These are phyloP conservation scores for Phocoena sinus DNA, from an alignment of 2,113 vertebrate genomes.

Conservation along the genomic window DNA sequence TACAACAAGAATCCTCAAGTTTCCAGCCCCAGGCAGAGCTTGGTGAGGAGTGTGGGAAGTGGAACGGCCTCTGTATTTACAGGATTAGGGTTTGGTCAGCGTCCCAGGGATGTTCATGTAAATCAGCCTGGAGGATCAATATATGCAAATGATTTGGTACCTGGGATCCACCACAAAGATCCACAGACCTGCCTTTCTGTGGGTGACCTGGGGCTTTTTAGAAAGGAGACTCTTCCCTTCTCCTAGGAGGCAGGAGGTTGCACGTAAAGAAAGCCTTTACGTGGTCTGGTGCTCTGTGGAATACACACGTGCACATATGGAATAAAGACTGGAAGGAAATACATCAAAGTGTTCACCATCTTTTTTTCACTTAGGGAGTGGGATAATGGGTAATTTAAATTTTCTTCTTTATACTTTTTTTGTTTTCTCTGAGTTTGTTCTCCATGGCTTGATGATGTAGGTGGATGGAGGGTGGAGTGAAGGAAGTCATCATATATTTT, in stretches of 20 bases:
- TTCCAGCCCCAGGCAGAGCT: background rate
- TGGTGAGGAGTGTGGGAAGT: background rate
- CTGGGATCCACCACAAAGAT: background rate
- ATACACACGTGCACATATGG: rapidly evolving
- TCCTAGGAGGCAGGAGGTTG: background rate
- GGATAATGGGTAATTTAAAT: background rate
- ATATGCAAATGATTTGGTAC: background rate
- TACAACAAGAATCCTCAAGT: too few species aligned
- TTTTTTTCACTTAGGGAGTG: background rate
- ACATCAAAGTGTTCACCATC: background rate
- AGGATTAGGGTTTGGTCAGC: background rate
- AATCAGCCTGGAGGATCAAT: background rate
- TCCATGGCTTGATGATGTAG: background rate
- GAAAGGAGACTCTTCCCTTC: background rate
- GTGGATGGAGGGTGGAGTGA: background rate
- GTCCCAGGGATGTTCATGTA: background rate
- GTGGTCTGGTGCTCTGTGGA: background rate
- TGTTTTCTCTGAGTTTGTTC: background rate
- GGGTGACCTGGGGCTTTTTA: background rate
- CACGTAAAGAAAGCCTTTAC: background rate
- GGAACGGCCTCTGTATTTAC: background rate
- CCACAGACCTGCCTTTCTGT: background rate
- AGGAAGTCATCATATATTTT: background rate
- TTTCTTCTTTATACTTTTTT: background rate
- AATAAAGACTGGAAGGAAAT: background rate